Evolutionary conservation across 2,888 invertebrate species (phyloP).

Genomic region (Mythimna lalbum): DNA sequence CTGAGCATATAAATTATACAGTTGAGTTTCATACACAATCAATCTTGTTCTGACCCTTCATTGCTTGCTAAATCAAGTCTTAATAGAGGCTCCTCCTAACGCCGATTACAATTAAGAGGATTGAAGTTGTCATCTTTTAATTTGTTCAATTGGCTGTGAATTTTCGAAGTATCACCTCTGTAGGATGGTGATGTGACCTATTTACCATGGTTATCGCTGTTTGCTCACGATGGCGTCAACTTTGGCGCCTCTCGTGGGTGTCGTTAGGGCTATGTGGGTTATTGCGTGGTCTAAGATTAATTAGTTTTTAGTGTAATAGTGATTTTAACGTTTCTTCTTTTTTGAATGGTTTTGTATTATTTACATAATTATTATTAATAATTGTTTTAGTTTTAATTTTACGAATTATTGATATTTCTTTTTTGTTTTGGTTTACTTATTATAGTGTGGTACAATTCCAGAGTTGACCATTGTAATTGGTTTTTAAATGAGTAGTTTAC

Average conservation of each 20-base stretch:
- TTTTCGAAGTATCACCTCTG: slow-evolving; percentile 65
- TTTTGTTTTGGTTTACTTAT: not conserved
- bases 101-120: slow-evolving; percentile 61
- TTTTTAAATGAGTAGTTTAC: not conserved
- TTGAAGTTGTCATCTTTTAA: slow-evolving; percentile 66
- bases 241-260: slow-evolving; percentile 75
- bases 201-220: slow-evolving; percentile 75
- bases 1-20: slow-evolving; percentile 49
- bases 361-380: slow-evolving; percentile 21
- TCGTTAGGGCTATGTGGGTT: slow-evolving; percentile 67
- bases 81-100: slow-evolving; percentile 51
- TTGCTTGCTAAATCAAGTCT: slow-evolving; percentile 57
- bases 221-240: slow-evolving; percentile 80
- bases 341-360: slow-evolving; percentile 10
- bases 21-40: slow-evolving; percentile 52
- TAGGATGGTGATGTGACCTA: slow-evolving; percentile 71
- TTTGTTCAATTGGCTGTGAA: slow-evolving; percentile 70
- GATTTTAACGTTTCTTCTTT: slow-evolving; percentile 25
- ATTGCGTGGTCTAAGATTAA: slow-evolving; percentile 61
- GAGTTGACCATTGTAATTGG: too few relatives aligned
- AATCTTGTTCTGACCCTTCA: slow-evolving; percentile 59
- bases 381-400: not conserved
- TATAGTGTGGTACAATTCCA: not conserved
- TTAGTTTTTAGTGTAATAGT: slow-evolving; percentile 12
- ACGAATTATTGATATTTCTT: not conserved